Evolutionary conservation across 2,113 vertebrate species (phyloP).

Genomic region (Xenopus borealis): DNA sequence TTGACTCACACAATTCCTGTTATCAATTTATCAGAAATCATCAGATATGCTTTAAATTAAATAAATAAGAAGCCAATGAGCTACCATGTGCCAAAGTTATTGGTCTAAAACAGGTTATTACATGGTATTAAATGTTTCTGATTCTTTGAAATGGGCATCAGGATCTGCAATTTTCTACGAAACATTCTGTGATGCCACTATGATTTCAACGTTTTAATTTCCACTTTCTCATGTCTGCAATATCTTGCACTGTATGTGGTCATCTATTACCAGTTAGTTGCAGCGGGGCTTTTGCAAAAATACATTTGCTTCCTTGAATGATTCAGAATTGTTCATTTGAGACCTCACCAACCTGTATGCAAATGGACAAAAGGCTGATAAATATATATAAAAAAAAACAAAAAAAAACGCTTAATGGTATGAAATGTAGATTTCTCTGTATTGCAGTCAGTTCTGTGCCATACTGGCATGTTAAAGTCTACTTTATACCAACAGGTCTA

Average conservation of each 20-base stretch:
- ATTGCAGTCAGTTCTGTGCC: constrained; percentile 24
- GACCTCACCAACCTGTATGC: no score
- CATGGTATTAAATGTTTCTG: not conserved
- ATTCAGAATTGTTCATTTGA: no score
- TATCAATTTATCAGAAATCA: constrained; percentile 99
- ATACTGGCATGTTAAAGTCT: constrained; percentile 46
- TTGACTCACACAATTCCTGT: constrained; percentile 97
- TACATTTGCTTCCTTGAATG: no score
- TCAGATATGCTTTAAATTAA: constrained; percentile 85
- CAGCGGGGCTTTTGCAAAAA: no score
- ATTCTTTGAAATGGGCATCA: not conserved
- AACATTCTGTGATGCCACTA: not conserved
- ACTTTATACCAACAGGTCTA: constrained; percentile 56
- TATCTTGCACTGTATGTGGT: no score
- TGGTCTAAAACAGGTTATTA: not conserved
- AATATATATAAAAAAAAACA: no score
- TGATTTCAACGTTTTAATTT: not conserved
- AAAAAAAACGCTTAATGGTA: no score
- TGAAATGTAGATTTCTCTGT: no score
- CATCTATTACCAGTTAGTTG: no score
- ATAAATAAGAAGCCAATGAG: constrained; percentile 39
- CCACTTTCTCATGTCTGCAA: no score
- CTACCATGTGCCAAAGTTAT: not conserved
- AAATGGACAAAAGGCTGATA: no score
- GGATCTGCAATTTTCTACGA: not conserved